A percentile compares a stretch with the other conserved stretches of the same genome.
These are phyloP conservation scores for Myripristis jacobus DNA, from an alignment of 2,797 vertebrate genomes.

Conservation along the genomic window DNA sequence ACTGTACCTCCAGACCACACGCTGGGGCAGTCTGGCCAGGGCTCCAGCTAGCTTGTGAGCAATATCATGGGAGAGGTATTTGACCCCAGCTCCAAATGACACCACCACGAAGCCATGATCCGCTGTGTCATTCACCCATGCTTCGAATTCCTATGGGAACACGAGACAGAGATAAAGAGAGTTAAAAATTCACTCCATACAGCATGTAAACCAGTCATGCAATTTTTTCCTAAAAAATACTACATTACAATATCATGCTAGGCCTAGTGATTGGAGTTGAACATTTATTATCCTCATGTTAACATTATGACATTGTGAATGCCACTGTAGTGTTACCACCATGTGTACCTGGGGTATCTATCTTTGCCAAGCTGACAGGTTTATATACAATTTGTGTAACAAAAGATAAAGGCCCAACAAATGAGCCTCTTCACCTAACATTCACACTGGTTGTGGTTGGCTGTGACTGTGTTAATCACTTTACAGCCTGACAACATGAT, in stretches of 20 bases:
- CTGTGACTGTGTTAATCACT: background rate
- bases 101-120: conserved; percentile 97
- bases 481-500: background rate
- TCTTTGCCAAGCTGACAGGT: background rate
- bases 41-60: conserved; percentile 93
- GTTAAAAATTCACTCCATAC: background rate
- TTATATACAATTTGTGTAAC: background rate
- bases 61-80: conserved; percentile 96
- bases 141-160: conserved; percentile 88
- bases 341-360: no score
- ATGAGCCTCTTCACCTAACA: background rate
- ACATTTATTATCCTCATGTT: background rate
- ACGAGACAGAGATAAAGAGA: background rate
- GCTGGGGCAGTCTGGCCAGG: conserved; percentile 91
- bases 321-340: no score
- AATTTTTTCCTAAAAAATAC: background rate
- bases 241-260: background rate
- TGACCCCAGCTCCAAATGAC: conserved; percentile 97
- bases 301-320: no score
- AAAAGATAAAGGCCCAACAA: background rate
- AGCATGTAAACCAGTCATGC: background rate
- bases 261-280: no score
- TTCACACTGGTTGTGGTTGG: background rate
- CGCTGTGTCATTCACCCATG: conserved; percentile 90
- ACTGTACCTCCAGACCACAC: conserved; percentile 95